Base-by-base conservation (phyloP, 1,140 invertebrate genomes). In the Macrocentrus cingulum region DNA sequence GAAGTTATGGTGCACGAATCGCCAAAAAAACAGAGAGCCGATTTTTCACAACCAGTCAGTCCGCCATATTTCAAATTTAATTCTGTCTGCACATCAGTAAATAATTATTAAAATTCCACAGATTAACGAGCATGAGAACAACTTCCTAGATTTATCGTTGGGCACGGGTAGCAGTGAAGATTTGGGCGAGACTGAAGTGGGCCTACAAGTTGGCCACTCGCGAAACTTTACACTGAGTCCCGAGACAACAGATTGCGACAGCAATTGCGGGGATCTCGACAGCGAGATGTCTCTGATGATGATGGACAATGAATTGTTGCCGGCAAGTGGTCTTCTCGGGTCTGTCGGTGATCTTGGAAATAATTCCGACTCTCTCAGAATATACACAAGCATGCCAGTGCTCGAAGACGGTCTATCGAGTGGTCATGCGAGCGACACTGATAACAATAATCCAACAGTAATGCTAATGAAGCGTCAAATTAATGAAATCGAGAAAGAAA, bases 161-260 rank as follows among this genome's bases (percentile, higher is more conserved):
- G 86, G 85, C 51, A 86, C 85, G 9, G 84, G 83, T 46, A 84
- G 87, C 63, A 88, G 87, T 64, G 87, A 88, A 51, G 85, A 87
- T 79, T 79, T 84, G 34, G 86, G 81, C 20, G 86, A 88, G 67
- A 87, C 85, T 1, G 86, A 88, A 68, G 84, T 87, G 2, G 85
- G 84, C 25, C 68, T 84, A 18, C 83, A 85, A 71, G 84, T 84
- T 16, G 85, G 85, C 1, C 85, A 86, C 56, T 87, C 84, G 62
- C 80, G 88, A 19, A 90, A 90, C 76, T 95, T 96, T 70, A 94
- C 92, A 0, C 81, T 96, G 4, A 97, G 93, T 19, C 93, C 94
- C 1, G 94, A 97, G 80, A 94, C 92, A 42, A 97, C 94, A n/a
- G 94, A 97, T 68, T 95, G 92, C 76, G 94, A 95, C 73, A 94